Evolutionary conservation across 2,113 vertebrate species (phyloP).

Genomic region (Deroptyus accipitrinus): DNA sequence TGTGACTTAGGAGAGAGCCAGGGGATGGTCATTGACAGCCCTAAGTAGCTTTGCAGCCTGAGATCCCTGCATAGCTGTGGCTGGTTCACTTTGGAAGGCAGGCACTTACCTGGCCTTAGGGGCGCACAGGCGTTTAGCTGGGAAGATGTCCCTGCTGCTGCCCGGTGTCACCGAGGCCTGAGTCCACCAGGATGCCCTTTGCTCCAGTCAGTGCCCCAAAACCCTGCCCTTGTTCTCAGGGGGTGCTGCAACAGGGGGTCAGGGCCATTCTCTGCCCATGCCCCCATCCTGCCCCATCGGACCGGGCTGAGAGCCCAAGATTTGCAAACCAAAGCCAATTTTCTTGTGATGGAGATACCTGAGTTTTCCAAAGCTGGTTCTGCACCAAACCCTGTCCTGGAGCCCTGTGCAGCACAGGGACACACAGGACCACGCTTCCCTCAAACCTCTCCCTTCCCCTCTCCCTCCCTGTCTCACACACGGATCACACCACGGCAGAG

Average conservation of each 20-base stretch:
- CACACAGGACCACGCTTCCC: neutral
- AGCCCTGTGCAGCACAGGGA: neutral
- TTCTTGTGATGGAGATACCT: neutral
- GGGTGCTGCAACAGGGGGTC: neutral
- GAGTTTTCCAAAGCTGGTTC: neutral
- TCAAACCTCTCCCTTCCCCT: neutral
- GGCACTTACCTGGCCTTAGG: slow-evolving; percentile 35
- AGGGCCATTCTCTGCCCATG: neutral
- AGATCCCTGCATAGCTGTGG: neutral
- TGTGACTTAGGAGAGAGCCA: neutral
- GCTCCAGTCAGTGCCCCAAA: neutral
- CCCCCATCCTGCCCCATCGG: neutral
- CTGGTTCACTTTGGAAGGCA: neutral
- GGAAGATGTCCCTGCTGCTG: slow-evolving; percentile 6
- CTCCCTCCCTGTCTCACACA: neutral
- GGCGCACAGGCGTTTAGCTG: neutral
- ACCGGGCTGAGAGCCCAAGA: neutral
- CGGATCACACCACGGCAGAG: neutral
- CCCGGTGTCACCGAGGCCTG: neutral
- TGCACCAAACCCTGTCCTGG: neutral
- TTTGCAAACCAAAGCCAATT: neutral
- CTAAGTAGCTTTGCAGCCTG: neutral
- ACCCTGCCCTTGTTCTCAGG: fast-evolving
- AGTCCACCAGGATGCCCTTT: neutral
- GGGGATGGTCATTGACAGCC: neutral